phyloP scores from a whole-genome alignment of 37 sponge, comb jelly and placozoan species.

The Geodia barretti region DNA sequence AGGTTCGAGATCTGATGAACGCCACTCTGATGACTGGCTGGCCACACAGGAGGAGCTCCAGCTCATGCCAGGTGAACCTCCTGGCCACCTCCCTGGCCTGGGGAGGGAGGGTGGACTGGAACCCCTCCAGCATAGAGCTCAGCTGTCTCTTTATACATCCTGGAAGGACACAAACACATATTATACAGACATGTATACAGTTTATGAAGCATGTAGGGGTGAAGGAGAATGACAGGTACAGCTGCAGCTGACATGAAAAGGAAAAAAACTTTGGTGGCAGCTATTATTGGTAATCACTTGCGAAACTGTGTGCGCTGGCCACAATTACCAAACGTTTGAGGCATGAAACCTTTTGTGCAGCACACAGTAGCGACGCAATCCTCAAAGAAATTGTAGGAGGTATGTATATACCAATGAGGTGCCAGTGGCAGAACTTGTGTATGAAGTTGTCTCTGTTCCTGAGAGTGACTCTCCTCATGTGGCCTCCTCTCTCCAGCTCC shows the following conservation, averaged over 20 bases:
- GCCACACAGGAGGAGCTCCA: slow-evolving; percentile 59
- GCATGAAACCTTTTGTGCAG: too few species aligned
- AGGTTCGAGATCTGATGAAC: slow-evolving; percentile 28
- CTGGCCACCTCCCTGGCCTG: background rate
- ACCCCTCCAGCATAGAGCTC: slow-evolving; percentile 28
- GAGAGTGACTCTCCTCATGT: slow-evolving; percentile 39
- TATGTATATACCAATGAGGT: slow-evolving; percentile 45
- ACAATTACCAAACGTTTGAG: too few species aligned
- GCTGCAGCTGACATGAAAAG: background rate
- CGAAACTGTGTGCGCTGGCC: too few species aligned
- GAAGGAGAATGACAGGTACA: background rate
- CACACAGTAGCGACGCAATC: too few species aligned
- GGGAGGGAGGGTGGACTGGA: slow-evolving; percentile 26
- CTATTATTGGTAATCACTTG: too few species aligned
- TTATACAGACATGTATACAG: background rate
- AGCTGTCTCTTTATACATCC: slow-evolving; percentile 62
- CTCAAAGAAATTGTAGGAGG: too few species aligned
- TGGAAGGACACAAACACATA: background rate
- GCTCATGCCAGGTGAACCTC: slow-evolving; percentile 45
- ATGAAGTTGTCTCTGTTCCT: slow-evolving; percentile 57
- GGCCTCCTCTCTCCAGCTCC: slow-evolving; percentile 63
- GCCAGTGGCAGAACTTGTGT: slow-evolving; percentile 35
- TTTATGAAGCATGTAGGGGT: background rate
- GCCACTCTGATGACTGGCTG: slow-evolving; percentile 18
- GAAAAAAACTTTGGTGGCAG: too few species aligned